Percentiles rank a stretch among this genome's conserved stretches.
phyloP scores from a whole-genome alignment of 1,140 invertebrate genomes.

The Drosophila ironensis region DNA sequence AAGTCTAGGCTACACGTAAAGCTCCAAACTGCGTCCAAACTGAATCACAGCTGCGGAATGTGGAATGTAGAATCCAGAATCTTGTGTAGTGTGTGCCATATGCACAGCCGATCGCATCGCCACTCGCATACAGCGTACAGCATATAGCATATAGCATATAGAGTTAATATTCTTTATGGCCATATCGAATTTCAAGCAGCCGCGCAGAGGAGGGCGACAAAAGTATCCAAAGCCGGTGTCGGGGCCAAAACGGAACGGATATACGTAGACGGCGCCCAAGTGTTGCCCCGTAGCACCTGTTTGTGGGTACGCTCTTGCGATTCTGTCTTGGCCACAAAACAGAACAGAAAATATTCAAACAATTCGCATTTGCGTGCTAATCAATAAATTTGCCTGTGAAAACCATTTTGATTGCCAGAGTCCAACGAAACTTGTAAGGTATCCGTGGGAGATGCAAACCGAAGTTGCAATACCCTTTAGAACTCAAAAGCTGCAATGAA shows the following conservation, averaged over 20 bases:
- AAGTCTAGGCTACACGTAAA: conserved; percentile 25
- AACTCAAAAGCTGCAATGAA: background rate
- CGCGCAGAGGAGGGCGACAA: conserved; percentile 1
- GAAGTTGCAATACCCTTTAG: conserved; percentile 23
- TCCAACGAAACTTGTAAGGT: conserved; percentile 31
- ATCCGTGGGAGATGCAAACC: background rate
- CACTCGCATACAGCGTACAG: too few relatives aligned
- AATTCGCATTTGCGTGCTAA: conserved; percentile 78
- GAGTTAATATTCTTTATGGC: conserved; percentile 59
- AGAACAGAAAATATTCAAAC: conserved; percentile 70
- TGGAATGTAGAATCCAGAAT: conserved; percentile 14
- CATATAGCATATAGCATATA: too few relatives aligned
- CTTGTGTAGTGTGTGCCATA: conserved; percentile 14
- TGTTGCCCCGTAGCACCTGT: conserved; percentile 30
- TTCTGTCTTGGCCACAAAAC: conserved; percentile 46
- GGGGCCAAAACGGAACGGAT: conserved; percentile 9
- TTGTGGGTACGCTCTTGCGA: background rate
- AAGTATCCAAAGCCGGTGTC: background rate
- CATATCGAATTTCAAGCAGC: conserved; percentile 64
- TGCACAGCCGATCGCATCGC: conserved; percentile 29
- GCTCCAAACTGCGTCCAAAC: conserved; percentile 31
- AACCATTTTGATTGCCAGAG: conserved; percentile 73
- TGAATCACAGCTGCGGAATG: conserved; percentile 51
- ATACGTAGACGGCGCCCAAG: conserved; percentile 38
- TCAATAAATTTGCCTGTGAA: conserved; percentile 78